Percentiles rank a stretch among this genome's conserved stretches.
These are phyloP conservation scores for Belgica antarctica DNA, from an alignment of 2,888 invertebrate species.

Conservation along the genomic window DNA sequence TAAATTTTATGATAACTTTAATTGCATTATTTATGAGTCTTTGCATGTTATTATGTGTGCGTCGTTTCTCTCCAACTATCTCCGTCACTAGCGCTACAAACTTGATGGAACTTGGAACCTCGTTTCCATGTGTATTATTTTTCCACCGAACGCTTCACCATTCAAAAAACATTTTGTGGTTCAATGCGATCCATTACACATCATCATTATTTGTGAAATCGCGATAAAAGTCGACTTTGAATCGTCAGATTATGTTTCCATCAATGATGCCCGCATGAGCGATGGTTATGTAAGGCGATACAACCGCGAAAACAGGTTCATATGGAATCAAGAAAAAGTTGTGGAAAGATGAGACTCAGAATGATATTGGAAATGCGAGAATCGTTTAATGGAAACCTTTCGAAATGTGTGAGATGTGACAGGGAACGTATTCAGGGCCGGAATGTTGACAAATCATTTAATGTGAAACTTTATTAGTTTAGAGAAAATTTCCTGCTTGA, in stretches of 20 bases:
- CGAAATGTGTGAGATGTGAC: no score
- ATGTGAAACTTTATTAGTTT: no score
- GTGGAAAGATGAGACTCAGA: not conserved
- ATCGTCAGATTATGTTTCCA: slow-evolving; percentile 9
- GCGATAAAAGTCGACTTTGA: not conserved
- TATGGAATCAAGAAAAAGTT: no score
- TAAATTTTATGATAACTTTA: slow-evolving; percentile 41
- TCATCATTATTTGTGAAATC: not conserved
- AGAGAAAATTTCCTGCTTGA: no score
- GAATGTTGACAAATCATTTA: no score
- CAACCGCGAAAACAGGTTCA: slow-evolving; percentile 1
- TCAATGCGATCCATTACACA: slow-evolving; percentile 5
- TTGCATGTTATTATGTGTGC: not conserved
- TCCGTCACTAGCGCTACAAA: not conserved
- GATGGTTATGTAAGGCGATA: not conserved
- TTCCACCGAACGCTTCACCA: not conserved
- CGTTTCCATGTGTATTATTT: not conserved
- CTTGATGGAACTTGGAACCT: not conserved
- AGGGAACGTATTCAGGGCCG: not conserved
- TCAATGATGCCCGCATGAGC: not conserved
- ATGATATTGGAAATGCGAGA: slow-evolving; percentile 9
- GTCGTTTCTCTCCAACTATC: not conserved
- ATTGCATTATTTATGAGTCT: slow-evolving; percentile 41
- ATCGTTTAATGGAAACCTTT: not conserved
- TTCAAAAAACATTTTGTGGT: not conserved